Evolutionary conservation across 2,888 invertebrate genomes (phyloP), one percentile per base, ranked within the genome.

Genomic region (Tuta absoluta): DNA sequence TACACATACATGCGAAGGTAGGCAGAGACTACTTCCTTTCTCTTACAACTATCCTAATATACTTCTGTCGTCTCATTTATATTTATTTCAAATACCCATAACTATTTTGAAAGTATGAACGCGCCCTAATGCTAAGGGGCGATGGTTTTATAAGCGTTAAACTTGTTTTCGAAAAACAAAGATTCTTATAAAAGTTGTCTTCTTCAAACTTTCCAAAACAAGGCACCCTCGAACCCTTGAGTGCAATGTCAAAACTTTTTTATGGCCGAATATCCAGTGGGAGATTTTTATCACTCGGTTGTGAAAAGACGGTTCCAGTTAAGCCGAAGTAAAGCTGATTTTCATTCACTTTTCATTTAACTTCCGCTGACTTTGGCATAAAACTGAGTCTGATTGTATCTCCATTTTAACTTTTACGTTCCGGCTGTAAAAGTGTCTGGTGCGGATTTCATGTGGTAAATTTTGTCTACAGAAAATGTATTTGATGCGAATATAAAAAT

Each of bases 291-390:
- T 24, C 51, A 53, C 14, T 24, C 51, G 24, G 14, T 53, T 23
- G 51, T 14, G 51, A 53, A 53, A 49, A 49, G 45, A 45, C 45
- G n/a, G 45, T 45, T 45, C 45, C 5, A 45, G 45, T n/a, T 45
- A 17, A 45, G 45, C 45, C n/a, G n/a, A 23, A 53, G 51, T 53
- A 24, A 41, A 37, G 38, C 58, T 37, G 58, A 59, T 59, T 37
- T 59, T 59, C 33, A 38, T 59, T 59, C 58, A 37, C 37, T 59
- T 59, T 59, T 59, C 58, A 41, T 59, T 57, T 57, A n/a, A 57
- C 57, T 53, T 53, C 23, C 17, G 45, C 45, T 45, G 51, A 23
- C 4, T 14, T 21, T 23, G 51, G 14, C 19, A 23, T 53, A 23
- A 53, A 53, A 53, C 23, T 23, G 24, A 14, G 10, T 24, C 14